These are phyloP conservation scores for Aplocera efformata DNA, from an alignment of 2,888 invertebrate genomes.

Conservation along the genomic window DNA sequence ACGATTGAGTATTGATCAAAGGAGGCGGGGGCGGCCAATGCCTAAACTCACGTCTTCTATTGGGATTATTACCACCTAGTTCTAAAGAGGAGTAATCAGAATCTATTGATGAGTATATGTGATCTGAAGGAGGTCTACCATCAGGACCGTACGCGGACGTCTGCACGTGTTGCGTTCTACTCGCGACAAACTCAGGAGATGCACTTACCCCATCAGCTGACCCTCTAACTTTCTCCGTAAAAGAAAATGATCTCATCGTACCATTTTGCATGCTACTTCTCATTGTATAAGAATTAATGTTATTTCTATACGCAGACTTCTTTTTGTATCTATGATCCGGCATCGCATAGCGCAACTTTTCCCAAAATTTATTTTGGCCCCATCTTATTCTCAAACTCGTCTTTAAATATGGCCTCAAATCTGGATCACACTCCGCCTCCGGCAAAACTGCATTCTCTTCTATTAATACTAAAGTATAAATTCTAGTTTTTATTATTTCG, in stretches of 20 bases:
- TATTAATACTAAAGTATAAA: constrained; percentile 91
- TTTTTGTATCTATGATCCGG: constrained; percentile 83
- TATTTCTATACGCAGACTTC: constrained; percentile 85
- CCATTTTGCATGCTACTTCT: constrained; percentile 82
- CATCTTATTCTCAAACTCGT: constrained; percentile 91
- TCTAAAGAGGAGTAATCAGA: constrained; percentile 93
- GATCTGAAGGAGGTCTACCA: constrained; percentile 90
- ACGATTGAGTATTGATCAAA: constrained; percentile 64
- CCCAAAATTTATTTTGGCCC: constrained; percentile 97
- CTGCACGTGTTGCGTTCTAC: constrained; percentile 59
- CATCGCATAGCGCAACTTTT: constrained; percentile 92
- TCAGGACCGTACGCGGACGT: constrained; percentile 69
- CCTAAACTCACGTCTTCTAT: constrained; percentile 66
- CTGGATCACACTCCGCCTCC: constrained; percentile 91
- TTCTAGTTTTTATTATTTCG: constrained; percentile 90
- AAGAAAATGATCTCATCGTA: constrained; percentile 81
- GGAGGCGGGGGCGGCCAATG: constrained; percentile 75
- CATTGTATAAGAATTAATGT: constrained; percentile 92
- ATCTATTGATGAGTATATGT: constrained; percentile 94
- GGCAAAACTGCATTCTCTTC: constrained; percentile 90
- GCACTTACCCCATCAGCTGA: constrained; percentile 76
- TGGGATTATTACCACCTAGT: constrained; percentile 76
- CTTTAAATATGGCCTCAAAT: constrained; percentile 92
- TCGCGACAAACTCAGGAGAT: constrained; percentile 81
- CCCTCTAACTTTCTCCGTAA: constrained; percentile 73